These are phyloP conservation scores for Endotricha flammealis DNA, from an alignment of 2,888 invertebrate species.

Conservation along the genomic window DNA sequence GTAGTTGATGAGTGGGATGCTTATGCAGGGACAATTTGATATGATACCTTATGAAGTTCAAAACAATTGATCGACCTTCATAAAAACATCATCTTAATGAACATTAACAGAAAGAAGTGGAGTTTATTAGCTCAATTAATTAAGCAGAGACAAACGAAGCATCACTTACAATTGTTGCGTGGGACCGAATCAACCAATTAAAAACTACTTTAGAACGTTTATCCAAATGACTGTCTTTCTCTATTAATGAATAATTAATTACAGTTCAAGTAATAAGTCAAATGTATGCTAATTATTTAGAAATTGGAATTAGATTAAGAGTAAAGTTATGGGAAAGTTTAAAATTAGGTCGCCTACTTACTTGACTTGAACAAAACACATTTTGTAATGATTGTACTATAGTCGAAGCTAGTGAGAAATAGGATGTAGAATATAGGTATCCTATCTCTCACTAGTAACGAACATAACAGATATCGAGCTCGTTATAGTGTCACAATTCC, in stretches of 20 bases:
- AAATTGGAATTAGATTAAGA: conserved; percentile 16
- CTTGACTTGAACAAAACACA: too few species aligned
- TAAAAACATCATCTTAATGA: conserved; percentile 7
- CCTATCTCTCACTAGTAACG: too few species aligned
- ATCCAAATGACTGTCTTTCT: conserved; percentile 19
- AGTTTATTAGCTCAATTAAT: conserved; percentile 33
- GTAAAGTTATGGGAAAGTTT: conserved; percentile 9
- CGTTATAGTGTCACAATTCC: conserved; percentile 8
- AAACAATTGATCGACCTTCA: conserved; percentile 5
- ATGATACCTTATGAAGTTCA: too few species aligned
- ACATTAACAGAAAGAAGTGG: conserved; percentile 12
- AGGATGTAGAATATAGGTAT: too few species aligned
- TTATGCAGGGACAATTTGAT: too few species aligned
- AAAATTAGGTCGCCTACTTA: neutral
- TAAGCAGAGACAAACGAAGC: conserved; percentile 24
- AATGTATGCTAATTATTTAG: conserved; percentile 17
- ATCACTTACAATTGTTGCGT: conserved; percentile 48
- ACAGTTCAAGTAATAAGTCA: conserved; percentile 13
- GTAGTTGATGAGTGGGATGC: too few species aligned
- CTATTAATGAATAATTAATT: conserved; percentile 24
- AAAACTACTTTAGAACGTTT: conserved; percentile 54
- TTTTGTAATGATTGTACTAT: too few species aligned
- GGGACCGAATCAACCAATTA: conserved; percentile 57
- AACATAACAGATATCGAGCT: neutral
- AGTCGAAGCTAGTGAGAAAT: too few species aligned